These are phyloP conservation scores for Nannobrachium achirus DNA, from an alignment of 2,113 vertebrate species.

Conservation along the genomic window DNA sequence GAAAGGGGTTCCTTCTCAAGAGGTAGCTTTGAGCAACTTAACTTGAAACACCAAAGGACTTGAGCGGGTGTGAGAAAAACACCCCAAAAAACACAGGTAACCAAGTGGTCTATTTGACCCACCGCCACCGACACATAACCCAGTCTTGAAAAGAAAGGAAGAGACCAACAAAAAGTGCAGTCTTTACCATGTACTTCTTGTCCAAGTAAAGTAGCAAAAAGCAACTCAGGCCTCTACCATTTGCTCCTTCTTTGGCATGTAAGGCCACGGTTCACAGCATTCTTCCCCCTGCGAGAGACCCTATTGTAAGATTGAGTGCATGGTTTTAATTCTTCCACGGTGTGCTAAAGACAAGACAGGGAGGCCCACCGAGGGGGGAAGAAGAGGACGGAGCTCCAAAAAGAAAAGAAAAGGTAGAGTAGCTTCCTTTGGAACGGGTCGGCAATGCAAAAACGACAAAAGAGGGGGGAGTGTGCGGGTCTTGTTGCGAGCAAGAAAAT, in stretches of 20 bases:
- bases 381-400: not conserved
- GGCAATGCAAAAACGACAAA: constrained; percentile 1
- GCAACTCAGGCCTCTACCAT: constrained; percentile 3
- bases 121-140: constrained; percentile 3
- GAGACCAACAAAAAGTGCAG: constrained; percentile 4
- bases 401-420: constrained; percentile 1
- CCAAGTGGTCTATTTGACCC: not conserved
- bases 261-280: not conserved
- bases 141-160: not conserved
- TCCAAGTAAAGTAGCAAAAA: not conserved
- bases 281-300: no score
- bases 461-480: not conserved
- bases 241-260: constrained; percentile 10
- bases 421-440: constrained; percentile 13
- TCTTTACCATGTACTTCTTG: constrained; percentile 10
- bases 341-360: not conserved
- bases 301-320: not conserved
- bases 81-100: not conserved
- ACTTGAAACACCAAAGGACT: not conserved
- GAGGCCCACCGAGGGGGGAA: not conserved
- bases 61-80: constrained; percentile 17
- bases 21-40: not conserved
- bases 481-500: constrained; percentile 6
- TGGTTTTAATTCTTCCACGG: not conserved
- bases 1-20: not conserved